Conservation (phyloP, 1,140 invertebrate genomes). For the Aphelenchoides besseyi region DNA sequence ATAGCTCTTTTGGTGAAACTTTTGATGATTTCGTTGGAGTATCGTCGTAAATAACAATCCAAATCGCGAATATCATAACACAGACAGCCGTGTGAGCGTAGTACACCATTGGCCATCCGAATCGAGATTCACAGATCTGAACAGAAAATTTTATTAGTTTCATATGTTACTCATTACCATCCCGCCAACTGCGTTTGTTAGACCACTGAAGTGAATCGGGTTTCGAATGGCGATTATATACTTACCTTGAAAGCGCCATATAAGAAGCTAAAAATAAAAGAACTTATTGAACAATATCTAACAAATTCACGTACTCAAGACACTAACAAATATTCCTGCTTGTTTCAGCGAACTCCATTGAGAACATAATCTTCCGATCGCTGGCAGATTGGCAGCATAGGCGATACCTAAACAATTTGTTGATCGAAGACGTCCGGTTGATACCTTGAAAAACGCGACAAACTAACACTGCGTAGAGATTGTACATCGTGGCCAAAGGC, state of each 20-base stretch:
- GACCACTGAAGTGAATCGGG: too few relatives aligned
- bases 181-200: constrained; percentile 27
- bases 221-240: too few relatives aligned
- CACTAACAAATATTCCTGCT: constrained; percentile 11
- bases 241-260: constrained; percentile 15
- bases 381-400: constrained; percentile 4
- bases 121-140: constrained; percentile 18
- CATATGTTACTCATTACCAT: too few relatives aligned
- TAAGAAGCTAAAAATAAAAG: too few relatives aligned
- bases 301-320: too few relatives aligned
- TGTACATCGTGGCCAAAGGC: background rate
- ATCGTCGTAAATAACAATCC: constrained; percentile 17
- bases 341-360: constrained; percentile 22
- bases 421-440: too few relatives aligned
- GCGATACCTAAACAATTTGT: constrained; percentile 4
- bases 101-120: constrained; percentile 21
- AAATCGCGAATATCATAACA: constrained; percentile 21
- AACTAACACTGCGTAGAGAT: constrained; percentile 8
- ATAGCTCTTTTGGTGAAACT: constrained; percentile 22
- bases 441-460: background rate
- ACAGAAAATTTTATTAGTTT: too few relatives aligned
- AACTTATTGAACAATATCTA: too few relatives aligned
- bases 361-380: constrained; percentile 7
- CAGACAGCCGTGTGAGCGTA: constrained; percentile 22
- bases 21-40: background rate